Evolutionary conservation across 2,797 vertebrate species (phyloP), one percentile per base, ranked within the genome.

Genomic region (Anas capensis): DNA sequence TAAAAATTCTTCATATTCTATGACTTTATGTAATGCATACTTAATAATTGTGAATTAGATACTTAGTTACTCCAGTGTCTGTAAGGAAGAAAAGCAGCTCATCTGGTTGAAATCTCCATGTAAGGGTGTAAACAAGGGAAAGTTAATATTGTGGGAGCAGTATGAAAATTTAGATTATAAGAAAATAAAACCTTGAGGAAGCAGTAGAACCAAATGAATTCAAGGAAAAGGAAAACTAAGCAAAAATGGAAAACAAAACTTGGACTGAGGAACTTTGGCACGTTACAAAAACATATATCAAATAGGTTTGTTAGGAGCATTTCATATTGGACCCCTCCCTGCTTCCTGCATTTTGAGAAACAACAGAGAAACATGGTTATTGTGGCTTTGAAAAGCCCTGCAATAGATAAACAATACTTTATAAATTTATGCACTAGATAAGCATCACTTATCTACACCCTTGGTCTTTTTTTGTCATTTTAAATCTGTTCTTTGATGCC

Each of bases 311-410:
- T 6, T 24, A 44, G 64, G 4, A 60, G 14, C 8, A 21, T 33
- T 48, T 6, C 3, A 10, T 18, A 9, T 11, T 70, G 36, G 53
- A 46, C 8, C 14, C 8, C 20, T 26, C 8, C 60, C 36, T 12
- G 46, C 12, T n/a, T 0, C 1, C 15, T 23, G 38, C 0, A 0
- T 60, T 61, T 17, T 21, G 24, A 11, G 60, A 51, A 46, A 66
- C 58, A 13, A 48, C 46, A 49, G 29, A 12, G 31, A 24, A 36
- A 18, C 8, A 8, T 10, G 6, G 23, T 6, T 13, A 40, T 0
- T 44, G 29, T 21, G 15, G 18, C 26, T 89, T 71, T 81, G 13
- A 81, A 93, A 94, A 85, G 26, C 2, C 8, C 33, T 69, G 26
- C 62, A 51, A 36, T 0, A 68, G 44, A 69, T 62, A 95, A 86